Evolutionary conservation across 1,140 invertebrate species (phyloP).

Genomic region (Manduca sexta): DNA sequence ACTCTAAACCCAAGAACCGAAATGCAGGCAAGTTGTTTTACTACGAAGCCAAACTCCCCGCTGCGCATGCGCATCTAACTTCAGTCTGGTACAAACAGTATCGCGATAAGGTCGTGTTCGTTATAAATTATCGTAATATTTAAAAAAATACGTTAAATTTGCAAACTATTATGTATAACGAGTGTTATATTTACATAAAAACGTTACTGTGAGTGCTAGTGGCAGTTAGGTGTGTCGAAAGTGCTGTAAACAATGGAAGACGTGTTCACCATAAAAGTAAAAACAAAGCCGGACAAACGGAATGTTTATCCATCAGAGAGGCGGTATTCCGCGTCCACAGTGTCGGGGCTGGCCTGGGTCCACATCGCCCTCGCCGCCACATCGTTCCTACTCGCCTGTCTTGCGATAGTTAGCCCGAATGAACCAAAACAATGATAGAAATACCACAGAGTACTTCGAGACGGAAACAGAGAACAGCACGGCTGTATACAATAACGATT

Average conservation of each 20-base stretch:
- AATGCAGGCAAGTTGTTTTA: not conserved
- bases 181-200: not conserved
- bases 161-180: not conserved
- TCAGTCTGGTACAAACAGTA: not conserved
- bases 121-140: not conserved
- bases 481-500: slow-evolving; percentile 18
- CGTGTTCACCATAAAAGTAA: slow-evolving; percentile 78
- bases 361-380: slow-evolving; percentile 74
- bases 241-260: slow-evolving; percentile 73
- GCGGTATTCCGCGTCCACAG: slow-evolving; percentile 78
- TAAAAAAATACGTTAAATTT: not conserved
- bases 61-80: not conserved
- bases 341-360: slow-evolving; percentile 76
- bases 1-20: not conserved
- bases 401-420: slow-evolving; percentile 67
- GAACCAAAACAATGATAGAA: slow-evolving; percentile 10
- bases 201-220: not conserved
- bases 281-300: slow-evolving; percentile 74
- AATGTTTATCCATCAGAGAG: slow-evolving; percentile 77
- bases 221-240: not conserved
- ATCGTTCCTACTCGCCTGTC: slow-evolving; percentile 71
- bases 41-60: not conserved
- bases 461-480: not conserved
- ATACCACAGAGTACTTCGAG: not conserved
- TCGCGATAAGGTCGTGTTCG: not conserved